phyloP scores from a whole-genome alignment of 2,888 invertebrate genomes.

The Heliconius erato region DNA sequence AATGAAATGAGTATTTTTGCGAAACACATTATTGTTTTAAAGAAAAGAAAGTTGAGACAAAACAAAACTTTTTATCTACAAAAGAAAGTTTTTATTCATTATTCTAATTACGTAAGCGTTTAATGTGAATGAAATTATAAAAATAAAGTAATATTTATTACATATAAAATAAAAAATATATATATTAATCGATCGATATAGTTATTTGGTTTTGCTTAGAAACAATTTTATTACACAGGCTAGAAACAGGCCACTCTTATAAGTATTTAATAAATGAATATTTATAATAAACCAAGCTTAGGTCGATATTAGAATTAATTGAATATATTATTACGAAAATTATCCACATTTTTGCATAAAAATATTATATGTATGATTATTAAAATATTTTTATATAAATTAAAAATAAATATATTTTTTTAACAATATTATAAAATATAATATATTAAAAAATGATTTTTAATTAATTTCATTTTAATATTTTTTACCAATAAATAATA shows the following conservation, averaged over 20 bases:
- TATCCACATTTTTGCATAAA: not conserved
- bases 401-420: too few species aligned
- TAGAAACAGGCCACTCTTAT: slow-evolving; percentile 13
- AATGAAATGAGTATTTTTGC: not conserved
- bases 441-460: too few species aligned
- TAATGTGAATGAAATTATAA: not conserved
- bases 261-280: slow-evolving; percentile 18
- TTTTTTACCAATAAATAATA: too few species aligned
- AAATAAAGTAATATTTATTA: not conserved
- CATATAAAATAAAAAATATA: not conserved
- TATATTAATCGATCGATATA: not conserved
- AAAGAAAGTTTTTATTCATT: slow-evolving; percentile 25
- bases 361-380: not conserved
- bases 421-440: too few species aligned
- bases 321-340: slow-evolving; percentile 12
- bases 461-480: too few species aligned
- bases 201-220: not conserved
- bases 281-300: slow-evolving; percentile 14
- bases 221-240: slow-evolving; percentile 2
- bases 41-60: too few species aligned
- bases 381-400: too few species aligned
- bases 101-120: not conserved
- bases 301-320: slow-evolving; percentile 19
- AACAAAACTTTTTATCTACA: not conserved
- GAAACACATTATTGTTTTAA: too few species aligned